Evolutionary conservation across 2,888 invertebrate genomes (phyloP), one percentile per base, ranked within the genome.

Genomic region (Pachliopta kotzebuea): DNA sequence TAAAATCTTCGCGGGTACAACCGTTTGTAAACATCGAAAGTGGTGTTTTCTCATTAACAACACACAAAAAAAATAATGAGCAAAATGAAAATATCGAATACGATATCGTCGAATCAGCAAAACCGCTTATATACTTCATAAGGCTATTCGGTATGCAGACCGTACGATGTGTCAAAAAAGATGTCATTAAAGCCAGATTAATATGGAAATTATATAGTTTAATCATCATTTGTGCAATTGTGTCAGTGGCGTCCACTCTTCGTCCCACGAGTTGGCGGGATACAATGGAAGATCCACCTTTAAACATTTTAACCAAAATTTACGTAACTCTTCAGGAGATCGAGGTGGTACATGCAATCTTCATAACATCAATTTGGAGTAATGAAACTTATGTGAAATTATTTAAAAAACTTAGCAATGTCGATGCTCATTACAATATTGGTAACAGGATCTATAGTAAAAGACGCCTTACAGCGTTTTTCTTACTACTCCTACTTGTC

Each of bases 301-400:
- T 86, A 4, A 80, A 81, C 45, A 71, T 84, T 31, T 62, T 85
- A 20, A 79, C 83, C 0, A 83, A 76, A 75, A 70, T 70, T 3
- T 84, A 72, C 58, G 74, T 75, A 1, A 67, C 71, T 11, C 60
- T 76, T 4, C 74, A 72, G 65, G 72, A 68, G 6, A 42, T 74
- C 14, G 86, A 85, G 76, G 72, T 71, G 3, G 62, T 76, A 29
- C 78, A 79, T 68, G 72, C 73, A 4, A 70, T 81, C 31, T 72
- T 79, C 21, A 70, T 75, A 8, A 66, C 72, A 17, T 71, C 79
- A 2, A 75, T 83, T 56, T 67, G 69, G 17, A 83, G 81, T 56
- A 70, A 77, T 45, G 37, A 60, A 6, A 55, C 71, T 24, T 83
- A 79, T 63, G 71, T 79, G 0, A 68, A 75, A 56, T 66, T 86